Evolutionary conservation across 2,797 vertebrate species (phyloP).

Genomic region (Pempheris klunzingeri): DNA sequence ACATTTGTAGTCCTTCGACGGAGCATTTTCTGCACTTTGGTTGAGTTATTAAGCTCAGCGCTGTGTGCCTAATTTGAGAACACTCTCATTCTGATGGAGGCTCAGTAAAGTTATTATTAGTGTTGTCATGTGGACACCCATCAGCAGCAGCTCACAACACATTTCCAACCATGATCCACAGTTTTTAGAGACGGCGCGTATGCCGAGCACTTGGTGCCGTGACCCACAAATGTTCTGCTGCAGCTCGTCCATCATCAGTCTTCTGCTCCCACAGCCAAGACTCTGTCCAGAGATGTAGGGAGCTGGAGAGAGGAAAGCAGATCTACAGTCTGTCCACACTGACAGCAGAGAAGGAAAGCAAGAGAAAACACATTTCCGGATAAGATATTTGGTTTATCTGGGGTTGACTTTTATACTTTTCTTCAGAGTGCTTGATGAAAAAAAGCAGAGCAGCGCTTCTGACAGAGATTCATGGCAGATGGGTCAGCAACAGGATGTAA

Average conservation of each 20-base stretch:
- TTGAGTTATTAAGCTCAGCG: constrained; percentile 7
- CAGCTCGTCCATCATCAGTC: constrained; percentile 41
- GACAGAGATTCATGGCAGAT: constrained; percentile 7
- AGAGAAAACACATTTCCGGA: constrained; percentile 14
- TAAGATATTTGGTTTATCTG: constrained; percentile 38
- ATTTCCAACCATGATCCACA: constrained; percentile 32
- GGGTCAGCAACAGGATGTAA: constrained; percentile 14
- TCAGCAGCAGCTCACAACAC: constrained; percentile 26
- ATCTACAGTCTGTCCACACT: constrained; percentile 5
- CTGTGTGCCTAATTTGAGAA: constrained; percentile 32
- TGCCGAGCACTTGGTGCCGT: constrained; percentile 22
- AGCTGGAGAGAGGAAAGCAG: constrained; percentile 13
- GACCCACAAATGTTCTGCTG: constrained; percentile 45
- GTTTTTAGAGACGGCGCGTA: constrained; percentile 11
- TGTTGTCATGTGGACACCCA: constrained; percentile 27
- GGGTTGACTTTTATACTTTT: constrained; percentile 29
- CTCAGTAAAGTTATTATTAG: constrained; percentile 30
- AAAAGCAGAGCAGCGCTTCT: constrained; percentile 26
- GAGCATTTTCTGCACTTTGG: constrained; percentile 3
- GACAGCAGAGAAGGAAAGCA: constrained; percentile 13
- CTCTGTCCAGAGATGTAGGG: neutral
- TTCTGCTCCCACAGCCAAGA: constrained; percentile 29
- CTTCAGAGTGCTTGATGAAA: constrained; percentile 24
- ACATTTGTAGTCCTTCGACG: neutral
- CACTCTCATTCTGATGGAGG: neutral